Evolutionary conservation across 2,888 invertebrate genomes (phyloP).

Genomic region (Dusona sp.): DNA sequence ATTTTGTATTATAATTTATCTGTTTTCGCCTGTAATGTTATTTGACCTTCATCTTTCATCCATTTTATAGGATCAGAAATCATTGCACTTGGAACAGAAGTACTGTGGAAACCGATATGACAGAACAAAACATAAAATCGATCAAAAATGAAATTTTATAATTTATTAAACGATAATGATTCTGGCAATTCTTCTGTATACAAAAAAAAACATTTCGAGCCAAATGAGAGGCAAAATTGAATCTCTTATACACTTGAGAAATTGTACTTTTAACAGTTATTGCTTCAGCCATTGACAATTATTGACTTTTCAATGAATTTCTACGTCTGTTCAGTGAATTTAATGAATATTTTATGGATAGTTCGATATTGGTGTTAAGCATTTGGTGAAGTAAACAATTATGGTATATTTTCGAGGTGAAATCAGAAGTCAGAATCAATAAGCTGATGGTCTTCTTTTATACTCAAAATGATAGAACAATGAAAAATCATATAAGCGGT

Average conservation of each 20-base stretch:
- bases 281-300: no score
- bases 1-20: slow-evolving; percentile 71
- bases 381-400: no score
- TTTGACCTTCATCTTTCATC: neutral
- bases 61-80: neutral
- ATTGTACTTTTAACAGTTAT: neutral
- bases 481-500: neutral
- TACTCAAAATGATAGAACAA: neutral
- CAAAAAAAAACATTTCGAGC: neutral
- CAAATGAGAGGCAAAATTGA: neutral
- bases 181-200: neutral
- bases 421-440: no score
- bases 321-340: no score
- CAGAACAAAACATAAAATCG: neutral
- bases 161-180: neutral
- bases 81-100: neutral
- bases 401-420: no score
- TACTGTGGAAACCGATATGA: neutral
- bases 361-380: no score
- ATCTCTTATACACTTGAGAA: neutral
- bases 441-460: neutral
- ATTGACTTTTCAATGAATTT: no score
- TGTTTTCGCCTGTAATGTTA: slow-evolving; percentile 65
- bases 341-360: no score
- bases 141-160: neutral